A percentile compares a stretch with the other conserved stretches of the same genome.
These are phyloP conservation scores for Zoanthus sociatus DNA, from an alignment of 92 coral and sea anemone species.

Conservation along the genomic window DNA sequence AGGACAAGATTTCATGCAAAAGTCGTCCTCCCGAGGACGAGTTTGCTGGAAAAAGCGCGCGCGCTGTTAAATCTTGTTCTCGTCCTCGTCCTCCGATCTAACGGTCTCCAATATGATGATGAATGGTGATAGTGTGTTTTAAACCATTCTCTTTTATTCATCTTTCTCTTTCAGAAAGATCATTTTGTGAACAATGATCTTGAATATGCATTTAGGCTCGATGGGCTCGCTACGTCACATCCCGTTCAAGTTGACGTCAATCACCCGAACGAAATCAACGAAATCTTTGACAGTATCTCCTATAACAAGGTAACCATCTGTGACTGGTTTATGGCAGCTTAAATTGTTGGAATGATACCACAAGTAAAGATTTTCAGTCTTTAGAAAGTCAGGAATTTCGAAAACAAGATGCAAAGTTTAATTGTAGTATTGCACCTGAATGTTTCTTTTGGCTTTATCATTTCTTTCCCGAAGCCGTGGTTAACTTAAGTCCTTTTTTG, in stretches of 20 bases:
- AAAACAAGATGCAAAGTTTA: background rate
- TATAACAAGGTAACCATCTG: conserved; percentile 82
- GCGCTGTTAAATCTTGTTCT: no score
- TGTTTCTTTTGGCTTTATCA: no score
- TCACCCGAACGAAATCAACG: conserved; percentile 98
- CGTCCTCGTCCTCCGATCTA: no score
- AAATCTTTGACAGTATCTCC: conserved; percentile 95
- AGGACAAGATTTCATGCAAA: no score
- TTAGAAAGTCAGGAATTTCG: background rate
- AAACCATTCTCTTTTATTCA: background rate
- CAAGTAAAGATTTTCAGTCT: background rate
- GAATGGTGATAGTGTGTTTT: background rate
- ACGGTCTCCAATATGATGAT: no score
- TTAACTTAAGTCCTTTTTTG: background rate
- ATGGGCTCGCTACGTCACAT: conserved; percentile 90
- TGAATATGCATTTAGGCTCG: conserved; percentile 77
- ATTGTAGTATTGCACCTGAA: background rate
- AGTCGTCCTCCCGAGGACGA: no score
- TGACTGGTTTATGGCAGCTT: background rate
- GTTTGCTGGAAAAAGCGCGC: no score
- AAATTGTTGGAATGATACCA: background rate
- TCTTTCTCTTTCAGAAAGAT: conserved; percentile 64
- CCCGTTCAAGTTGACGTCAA: conserved; percentile 92
- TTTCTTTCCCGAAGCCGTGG: no score
- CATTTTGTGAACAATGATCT: conserved; percentile 85